phyloP scores from a whole-genome alignment of 1,140 invertebrate species.

The Triops longicaudatus region DNA sequence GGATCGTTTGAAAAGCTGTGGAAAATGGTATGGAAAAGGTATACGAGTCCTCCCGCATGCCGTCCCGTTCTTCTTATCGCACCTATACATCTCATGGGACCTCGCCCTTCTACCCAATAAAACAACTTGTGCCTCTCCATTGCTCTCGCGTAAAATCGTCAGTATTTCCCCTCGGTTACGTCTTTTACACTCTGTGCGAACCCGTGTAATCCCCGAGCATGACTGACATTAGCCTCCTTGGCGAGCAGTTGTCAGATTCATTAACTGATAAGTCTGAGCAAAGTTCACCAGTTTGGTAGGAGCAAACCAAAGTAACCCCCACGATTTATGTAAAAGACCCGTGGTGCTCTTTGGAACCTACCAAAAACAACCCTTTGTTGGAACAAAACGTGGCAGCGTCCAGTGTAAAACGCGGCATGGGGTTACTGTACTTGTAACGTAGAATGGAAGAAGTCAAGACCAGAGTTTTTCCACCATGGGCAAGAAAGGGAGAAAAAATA shows the following conservation, averaged over 20 bases:
- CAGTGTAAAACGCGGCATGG: conserved; percentile 4
- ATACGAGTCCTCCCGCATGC: no score
- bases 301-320: not conserved
- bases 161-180: not conserved
- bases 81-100: not conserved
- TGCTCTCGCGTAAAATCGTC: not conserved
- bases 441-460: not conserved
- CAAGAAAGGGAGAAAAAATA: not conserved
- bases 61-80: not conserved
- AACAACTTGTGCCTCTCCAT: not conserved
- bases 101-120: conserved; percentile 11
- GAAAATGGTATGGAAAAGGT: not conserved
- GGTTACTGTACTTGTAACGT: not conserved
- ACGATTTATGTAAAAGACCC: conserved; percentile 8
- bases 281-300: not conserved
- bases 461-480: not conserved
- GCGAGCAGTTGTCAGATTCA: conserved; percentile 1
- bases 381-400: not conserved
- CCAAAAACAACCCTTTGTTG: not conserved
- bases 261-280: not conserved
- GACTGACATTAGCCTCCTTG: conserved; percentile 11
- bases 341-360: not conserved
- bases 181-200: not conserved
- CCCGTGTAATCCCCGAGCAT: not conserved
- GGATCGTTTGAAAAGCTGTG: not conserved